Base-by-base conservation (phyloP, 1,140 invertebrate genomes). In the Hetaerina americana region DNA sequence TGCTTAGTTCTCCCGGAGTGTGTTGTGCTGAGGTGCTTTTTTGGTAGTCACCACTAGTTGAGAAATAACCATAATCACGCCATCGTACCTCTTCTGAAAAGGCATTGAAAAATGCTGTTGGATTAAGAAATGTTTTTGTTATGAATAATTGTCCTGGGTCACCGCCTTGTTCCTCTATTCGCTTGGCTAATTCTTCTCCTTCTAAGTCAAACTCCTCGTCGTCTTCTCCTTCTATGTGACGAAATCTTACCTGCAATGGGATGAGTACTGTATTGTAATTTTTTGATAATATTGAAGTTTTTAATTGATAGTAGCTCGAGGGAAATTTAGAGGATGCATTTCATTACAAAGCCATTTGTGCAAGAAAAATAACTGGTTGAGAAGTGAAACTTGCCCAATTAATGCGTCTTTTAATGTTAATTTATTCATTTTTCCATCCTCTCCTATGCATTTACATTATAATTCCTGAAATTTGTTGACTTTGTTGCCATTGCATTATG, bases 191-290 rank as follows among this genome's bases (percentile, higher is more conserved):
- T 10, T 57, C 40, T 57, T 57, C 40, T 24, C 80, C 78, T 25
- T 76, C 75, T 10, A 72, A 66, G 73, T 79, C 79, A 5, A 78
- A 80, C 66, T 81, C 79, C 68, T 79, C 79, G 0, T 78, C 78
- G 31, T 81, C 80, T 28, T 77, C 79, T 74, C 80, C 81, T 68
- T 75, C 79, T 73, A 26, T 73, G 26, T 70, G 79, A 5, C 68
- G 26, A 78, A 73, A 71, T 77, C 68, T 73, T 80, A 77, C 80
- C 0, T 80, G 74, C 0, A 66, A 68, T 2, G 74, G 77, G 68
- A 77, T 78, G 0, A 75, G 78, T n/a, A n/a, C n/a, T n/a, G n/a
- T n/a, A n/a, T n/a, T n/a, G n/a, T n/a, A n/a, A n/a, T n/a, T n/a
- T n/a, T n/a, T n/a, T n/a, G n/a, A n/a, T n/a, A n/a, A n/a, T n/a